Base-by-base conservation (phyloP, 2,797 vertebrate species). In the Chromobotia macracanthus region DNA sequence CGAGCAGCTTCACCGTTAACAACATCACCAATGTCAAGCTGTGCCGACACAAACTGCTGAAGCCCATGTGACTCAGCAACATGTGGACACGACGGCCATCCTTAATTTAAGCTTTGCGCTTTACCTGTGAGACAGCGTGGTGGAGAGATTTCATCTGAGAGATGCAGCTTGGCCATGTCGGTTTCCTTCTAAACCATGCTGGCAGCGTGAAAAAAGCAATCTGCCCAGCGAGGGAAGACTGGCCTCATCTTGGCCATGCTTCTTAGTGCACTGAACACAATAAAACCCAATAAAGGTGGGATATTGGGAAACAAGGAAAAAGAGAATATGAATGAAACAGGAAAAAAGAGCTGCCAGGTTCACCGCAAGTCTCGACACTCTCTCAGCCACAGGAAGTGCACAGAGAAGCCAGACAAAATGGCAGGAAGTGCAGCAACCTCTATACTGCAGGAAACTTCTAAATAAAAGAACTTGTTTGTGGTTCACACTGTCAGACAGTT, bases 171-270 rank as follows among this genome's bases (percentile, higher is more conserved):
- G 16, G 58, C 31, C 60, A 31, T 16, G 69, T 58, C 18, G 5
- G 23, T 66, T 70, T 28, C 11, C n/a, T 13, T 41, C 78, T 75
- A 70, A 48, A 82, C 55, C 73, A 72, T 65, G 79, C 87, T 90
- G 90, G 91, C 91, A 90, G 88, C 83, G 80, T 92, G 90, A 90
- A 92, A 93, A 94, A 90, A 83, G 85, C 82, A 92, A 91, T 90
- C 83, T 89, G 82, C 87, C 84, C 88, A 87, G 81, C 81, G 85
- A 84, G 87, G 87, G 84, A n/a, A n/a, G n/a, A n/a, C n/a, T n/a
- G 84, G 77, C 28, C n/a, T 72, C 66, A 41, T 46, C 83, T 71
- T 60, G 60, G 55, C 48, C 66, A 15, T 19, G 13, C 67, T 79
- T 84, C 86, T 85, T 83, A 87, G 86, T 83, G 84, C 80, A 84